Conservation (phyloP, 1,140 invertebrate species). For the Lucilia sericata region DNA sequence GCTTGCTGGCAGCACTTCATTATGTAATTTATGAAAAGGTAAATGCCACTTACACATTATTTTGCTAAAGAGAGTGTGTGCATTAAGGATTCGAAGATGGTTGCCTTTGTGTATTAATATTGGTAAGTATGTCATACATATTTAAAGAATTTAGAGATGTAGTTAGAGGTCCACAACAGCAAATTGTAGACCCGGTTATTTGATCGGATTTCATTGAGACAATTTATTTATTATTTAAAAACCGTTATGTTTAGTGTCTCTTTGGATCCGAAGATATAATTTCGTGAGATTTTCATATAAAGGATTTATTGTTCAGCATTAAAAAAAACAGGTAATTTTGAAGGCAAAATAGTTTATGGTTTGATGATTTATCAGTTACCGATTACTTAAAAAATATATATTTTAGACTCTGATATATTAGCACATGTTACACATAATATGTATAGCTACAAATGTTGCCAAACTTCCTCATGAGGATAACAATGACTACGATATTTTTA, state of each 20-base stretch:
- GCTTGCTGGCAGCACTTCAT: not conserved
- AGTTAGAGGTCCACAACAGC: not conserved
- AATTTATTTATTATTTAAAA: too few species aligned
- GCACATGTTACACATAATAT: too few species aligned
- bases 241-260: too few species aligned
- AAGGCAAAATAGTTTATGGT: too few species aligned
- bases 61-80: not conserved
- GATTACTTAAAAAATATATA: not conserved
- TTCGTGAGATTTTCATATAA: too few species aligned
- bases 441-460: not conserved
- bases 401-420: not conserved
- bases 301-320: too few species aligned
- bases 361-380: too few species aligned
- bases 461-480: constrained; percentile 1
- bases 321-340: too few species aligned
- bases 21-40: constrained; percentile 26
- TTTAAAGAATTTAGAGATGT: not conserved
- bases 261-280: too few species aligned
- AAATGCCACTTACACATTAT: constrained; percentile 20
- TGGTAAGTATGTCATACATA: not conserved
- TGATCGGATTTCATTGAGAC: not conserved
- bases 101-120: not conserved
- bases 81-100: not conserved
- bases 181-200: not conserved
- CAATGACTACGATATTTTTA: not conserved